Conservation (phyloP, 2,113 vertebrate species). For the Calidris pugnax region DNA sequence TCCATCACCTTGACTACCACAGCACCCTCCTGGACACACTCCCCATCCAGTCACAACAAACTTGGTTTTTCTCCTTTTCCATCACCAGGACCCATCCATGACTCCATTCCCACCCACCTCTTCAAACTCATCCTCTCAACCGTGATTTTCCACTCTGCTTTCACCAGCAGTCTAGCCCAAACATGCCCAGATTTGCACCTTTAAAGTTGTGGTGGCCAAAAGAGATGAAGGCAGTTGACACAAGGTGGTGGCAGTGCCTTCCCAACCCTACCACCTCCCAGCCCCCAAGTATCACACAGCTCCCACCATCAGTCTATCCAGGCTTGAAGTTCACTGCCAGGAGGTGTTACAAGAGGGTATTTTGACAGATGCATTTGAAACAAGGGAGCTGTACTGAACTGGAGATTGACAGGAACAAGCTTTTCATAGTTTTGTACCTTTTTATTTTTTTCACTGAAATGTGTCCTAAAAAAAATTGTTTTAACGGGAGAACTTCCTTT, state of each 20-base stretch:
- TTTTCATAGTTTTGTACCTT: not conserved
- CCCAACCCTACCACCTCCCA: not conserved
- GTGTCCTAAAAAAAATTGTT: not conserved
- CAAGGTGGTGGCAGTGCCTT: not conserved
- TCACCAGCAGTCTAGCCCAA: not conserved
- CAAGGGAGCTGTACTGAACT: not conserved
- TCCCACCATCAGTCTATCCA: not conserved
- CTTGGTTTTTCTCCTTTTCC: not conserved
- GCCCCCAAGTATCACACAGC: rapidly evolving
- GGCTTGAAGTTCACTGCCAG: not conserved
- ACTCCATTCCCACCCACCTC: not conserved
- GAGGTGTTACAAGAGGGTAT: not conserved
- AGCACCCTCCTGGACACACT: not conserved
- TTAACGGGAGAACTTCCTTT: not conserved
- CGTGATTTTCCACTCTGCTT: not conserved
- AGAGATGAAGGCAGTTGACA: too few relatives aligned
- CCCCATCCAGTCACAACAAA: not conserved
- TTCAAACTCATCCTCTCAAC: not conserved
- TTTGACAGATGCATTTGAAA: not conserved
- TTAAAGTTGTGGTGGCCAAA: too few relatives aligned
- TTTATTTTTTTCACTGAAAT: not conserved
- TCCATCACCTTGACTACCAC: not conserved
- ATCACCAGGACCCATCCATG: not conserved
- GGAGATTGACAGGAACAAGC: not conserved
- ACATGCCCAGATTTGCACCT: too few relatives aligned